Percentiles rank a stretch among this genome's conserved stretches.
phyloP scores from a whole-genome alignment of 2,113 vertebrate genomes.

The Lepus timidus region DNA sequence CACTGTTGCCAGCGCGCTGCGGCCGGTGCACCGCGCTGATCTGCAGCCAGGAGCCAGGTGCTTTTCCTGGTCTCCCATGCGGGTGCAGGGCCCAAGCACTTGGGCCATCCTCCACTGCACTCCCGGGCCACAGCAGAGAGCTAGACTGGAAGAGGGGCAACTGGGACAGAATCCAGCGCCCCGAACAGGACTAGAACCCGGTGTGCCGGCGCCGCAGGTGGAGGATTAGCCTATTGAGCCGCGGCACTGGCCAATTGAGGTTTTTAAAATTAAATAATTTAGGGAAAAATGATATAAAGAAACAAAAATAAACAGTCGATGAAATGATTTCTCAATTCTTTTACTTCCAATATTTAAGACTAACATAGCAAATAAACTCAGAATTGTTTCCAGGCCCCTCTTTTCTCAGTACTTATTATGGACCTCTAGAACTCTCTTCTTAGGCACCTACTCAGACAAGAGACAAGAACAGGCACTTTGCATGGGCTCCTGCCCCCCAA shows the following conservation, averaged over 20 bases:
- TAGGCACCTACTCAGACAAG: slow-evolving; percentile 10
- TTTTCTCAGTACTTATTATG: slow-evolving; percentile 16
- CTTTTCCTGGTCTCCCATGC: too few species aligned
- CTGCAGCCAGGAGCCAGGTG: too few species aligned
- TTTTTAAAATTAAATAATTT: slow-evolving; percentile 23
- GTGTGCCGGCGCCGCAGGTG: too few species aligned
- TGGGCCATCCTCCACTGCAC: too few species aligned
- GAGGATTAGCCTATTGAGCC: too few species aligned
- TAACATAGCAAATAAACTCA: slow-evolving; percentile 56
- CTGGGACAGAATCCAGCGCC: too few species aligned
- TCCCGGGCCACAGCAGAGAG: too few species aligned
- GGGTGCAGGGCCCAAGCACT: too few species aligned
- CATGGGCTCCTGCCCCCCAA: background rate
- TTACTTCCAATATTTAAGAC: slow-evolving; percentile 61
- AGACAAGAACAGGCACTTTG: background rate
- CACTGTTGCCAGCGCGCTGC: too few species aligned
- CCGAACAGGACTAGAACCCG: too few species aligned
- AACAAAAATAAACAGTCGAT: background rate
- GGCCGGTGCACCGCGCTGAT: too few species aligned
- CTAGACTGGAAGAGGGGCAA: too few species aligned
- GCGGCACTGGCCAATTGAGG: background rate
- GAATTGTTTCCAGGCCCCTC: background rate
- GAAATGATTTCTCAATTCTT: slow-evolving; percentile 28
- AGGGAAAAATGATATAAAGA: slow-evolving; percentile 34
- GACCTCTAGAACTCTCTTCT: slow-evolving; percentile 36